Conservation (phyloP, 1,140 invertebrate species). For the Cydia amplana region DNA sequence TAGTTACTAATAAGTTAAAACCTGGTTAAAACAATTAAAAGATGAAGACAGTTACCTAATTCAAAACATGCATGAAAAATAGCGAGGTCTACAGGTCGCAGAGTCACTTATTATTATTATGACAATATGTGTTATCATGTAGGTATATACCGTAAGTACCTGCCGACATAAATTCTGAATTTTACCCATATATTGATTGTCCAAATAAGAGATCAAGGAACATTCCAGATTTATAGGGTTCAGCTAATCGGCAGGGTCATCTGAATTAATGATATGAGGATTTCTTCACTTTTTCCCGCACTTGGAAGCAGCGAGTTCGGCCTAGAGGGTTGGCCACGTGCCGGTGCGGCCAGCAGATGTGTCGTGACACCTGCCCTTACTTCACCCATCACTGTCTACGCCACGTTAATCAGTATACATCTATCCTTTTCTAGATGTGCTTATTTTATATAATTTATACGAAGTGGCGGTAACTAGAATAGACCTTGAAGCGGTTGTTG, state of each 20-base stretch:
- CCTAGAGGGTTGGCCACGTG: slow-evolving; percentile 76
- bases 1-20: too few species aligned
- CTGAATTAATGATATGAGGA: slow-evolving; percentile 40
- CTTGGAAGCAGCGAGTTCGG: slow-evolving; percentile 57
- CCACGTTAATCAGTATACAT: slow-evolving; percentile 49
- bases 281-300: slow-evolving; percentile 68
- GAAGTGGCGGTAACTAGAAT: slow-evolving; percentile 74
- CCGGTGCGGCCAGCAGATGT: slow-evolving; percentile 71
- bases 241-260: slow-evolving; percentile 26
- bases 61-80: too few species aligned
- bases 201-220: not conserved
- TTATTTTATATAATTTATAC: slow-evolving; percentile 78
- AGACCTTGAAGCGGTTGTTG: slow-evolving; percentile 66
- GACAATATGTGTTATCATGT: too few species aligned
- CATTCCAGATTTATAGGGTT: not conserved
- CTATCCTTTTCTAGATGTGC: slow-evolving; percentile 62
- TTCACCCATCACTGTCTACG: slow-evolving; percentile 65
- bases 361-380: slow-evolving; percentile 74
- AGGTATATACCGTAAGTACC: too few species aligned
- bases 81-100: too few species aligned
- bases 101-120: too few species aligned
- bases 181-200: not conserved
- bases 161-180: too few species aligned
- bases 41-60: too few species aligned
- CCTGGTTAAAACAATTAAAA: too few species aligned